A percentile compares a stretch with the other conserved stretches of the same genome.
Evolutionary conservation across 2,888 invertebrate genomes (phyloP).

Genomic region (Polymixis lichenea): DNA sequence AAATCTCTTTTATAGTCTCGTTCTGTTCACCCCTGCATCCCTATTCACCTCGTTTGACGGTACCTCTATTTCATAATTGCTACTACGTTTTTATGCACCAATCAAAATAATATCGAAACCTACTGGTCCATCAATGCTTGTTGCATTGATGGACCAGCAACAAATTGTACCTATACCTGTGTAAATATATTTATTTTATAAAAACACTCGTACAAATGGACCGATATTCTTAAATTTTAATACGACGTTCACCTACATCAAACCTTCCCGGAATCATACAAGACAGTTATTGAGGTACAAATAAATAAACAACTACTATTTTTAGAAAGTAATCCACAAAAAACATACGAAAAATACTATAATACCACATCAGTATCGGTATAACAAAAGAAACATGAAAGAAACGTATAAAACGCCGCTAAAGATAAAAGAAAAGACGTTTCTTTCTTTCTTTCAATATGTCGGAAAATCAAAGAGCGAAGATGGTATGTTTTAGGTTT

Average conservation of each 20-base stretch:
- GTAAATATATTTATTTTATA: not conserved
- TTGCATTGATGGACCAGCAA: too few relatives aligned
- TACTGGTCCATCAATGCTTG: too few relatives aligned
- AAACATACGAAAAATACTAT: conserved; percentile 28
- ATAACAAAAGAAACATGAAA: conserved; percentile 51
- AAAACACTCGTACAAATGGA: not conserved
- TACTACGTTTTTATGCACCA: too few relatives aligned
- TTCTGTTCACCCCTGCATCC: too few relatives aligned
- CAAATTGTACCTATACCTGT: too few relatives aligned
- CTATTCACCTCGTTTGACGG: too few relatives aligned
- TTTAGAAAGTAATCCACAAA: conserved; percentile 6
- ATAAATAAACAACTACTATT: conserved; percentile 20
- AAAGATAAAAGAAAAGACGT: conserved; percentile 51
- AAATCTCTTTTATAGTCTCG: too few relatives aligned
- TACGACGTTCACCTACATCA: not conserved
- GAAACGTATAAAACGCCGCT: conserved; percentile 27
- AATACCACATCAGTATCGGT: conserved; percentile 23
- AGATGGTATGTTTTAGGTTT: not conserved
- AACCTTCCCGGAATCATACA: not conserved
- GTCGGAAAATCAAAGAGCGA: conserved; percentile 45
- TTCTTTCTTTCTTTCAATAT: conserved; percentile 51
- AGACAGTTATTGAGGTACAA: conserved; percentile 27
- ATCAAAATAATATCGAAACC: too few relatives aligned
- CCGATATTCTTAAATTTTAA: not conserved
- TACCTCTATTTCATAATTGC: too few relatives aligned